Percentiles rank a stretch among this genome's conserved stretches.
Evolutionary conservation across 1,140 invertebrate species (phyloP).

Genomic region (Ctenoplectra terminalis): DNA sequence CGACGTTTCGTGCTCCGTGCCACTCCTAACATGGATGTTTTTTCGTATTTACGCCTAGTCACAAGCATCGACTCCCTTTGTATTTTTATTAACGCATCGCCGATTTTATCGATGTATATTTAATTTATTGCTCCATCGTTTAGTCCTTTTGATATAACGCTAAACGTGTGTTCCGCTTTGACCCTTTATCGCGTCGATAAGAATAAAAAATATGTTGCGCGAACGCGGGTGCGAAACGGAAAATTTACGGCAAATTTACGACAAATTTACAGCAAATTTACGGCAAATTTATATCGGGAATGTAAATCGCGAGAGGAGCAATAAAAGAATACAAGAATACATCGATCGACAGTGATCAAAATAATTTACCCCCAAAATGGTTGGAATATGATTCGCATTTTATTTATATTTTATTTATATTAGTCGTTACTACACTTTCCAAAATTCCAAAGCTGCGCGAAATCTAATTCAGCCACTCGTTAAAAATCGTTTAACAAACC

Average conservation of each 20-base stretch:
- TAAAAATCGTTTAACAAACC: not conserved
- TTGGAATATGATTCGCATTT: no score
- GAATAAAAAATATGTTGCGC: not conserved
- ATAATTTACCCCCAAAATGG: not conserved
- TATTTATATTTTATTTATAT: no score
- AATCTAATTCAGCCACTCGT: slow-evolving; percentile 10
- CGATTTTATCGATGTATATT: slow-evolving; percentile 8
- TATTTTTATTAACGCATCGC: slow-evolving; percentile 16
- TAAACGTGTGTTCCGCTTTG: not conserved
- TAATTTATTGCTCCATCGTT: not conserved
- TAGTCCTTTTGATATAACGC: not conserved
- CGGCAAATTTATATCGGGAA: no score
- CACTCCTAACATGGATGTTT: not conserved
- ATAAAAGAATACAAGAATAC: not conserved
- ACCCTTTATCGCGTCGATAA: not conserved
- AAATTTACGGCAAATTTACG: no score
- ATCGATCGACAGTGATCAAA: not conserved
- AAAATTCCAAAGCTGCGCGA: not conserved
- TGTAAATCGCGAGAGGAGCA: not conserved
- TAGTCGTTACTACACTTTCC: no score
- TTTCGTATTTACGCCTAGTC: not conserved
- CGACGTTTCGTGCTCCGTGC: slow-evolving; percentile 51
- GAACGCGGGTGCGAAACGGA: not conserved
- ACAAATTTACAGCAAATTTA: slow-evolving; percentile 13
- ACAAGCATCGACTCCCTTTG: not conserved